Conservation (phyloP, 2,797 vertebrate species). For the Manis crassicaudata region DNA sequence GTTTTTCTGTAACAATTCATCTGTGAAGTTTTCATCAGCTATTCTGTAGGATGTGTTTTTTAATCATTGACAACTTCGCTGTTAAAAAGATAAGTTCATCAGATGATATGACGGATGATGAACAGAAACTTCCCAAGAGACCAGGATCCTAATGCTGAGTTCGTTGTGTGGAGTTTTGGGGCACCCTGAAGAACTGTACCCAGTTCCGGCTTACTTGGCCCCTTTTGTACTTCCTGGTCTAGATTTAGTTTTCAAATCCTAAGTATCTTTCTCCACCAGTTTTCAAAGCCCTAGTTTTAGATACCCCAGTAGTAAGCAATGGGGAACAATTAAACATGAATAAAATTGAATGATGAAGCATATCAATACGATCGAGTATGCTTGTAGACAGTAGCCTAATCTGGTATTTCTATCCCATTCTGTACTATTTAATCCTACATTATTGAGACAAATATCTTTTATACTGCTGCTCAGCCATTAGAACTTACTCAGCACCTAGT, state of each 20-base stretch:
- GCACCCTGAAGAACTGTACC: background rate
- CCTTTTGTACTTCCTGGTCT: background rate
- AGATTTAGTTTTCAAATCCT: background rate
- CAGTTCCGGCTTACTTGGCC: background rate
- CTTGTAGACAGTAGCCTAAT: background rate
- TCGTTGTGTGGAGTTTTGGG: background rate
- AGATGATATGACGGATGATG: background rate
- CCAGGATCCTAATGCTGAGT: background rate
- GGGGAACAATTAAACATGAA: background rate
- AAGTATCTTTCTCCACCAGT: background rate
- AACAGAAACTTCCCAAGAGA: background rate
- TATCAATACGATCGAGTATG: background rate
- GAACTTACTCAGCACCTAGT: background rate
- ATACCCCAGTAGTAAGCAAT: background rate
- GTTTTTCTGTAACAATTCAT: background rate
- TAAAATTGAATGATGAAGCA: background rate
- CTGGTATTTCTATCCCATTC: background rate
- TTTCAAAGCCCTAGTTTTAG: background rate
- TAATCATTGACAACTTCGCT: background rate
- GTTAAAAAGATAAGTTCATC: slow-evolving; percentile 12
- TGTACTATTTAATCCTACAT: background rate
- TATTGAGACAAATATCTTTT: background rate
- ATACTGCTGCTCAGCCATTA: too few relatives aligned
- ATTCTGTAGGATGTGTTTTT: background rate
- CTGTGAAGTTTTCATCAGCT: background rate